Base-by-base conservation (phyloP, 2,113 vertebrate genomes). In the Oryzias javanicus region DNA sequence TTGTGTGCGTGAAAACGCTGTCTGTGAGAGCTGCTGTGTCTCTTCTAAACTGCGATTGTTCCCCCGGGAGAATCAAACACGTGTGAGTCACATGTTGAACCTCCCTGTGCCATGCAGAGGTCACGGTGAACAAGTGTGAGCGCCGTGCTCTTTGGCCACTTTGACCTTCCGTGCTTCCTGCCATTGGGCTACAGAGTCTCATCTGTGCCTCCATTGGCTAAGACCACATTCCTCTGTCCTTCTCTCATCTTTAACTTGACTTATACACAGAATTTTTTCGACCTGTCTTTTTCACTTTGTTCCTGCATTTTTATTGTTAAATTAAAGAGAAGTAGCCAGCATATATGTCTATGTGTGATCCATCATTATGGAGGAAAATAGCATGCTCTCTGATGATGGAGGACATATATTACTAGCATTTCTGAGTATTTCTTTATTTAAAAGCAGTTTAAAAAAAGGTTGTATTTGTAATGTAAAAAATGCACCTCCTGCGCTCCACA, bases 91-190 rank as follows among this genome's bases (percentile, higher is more conserved):
- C 82, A 76, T 85, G 83, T 57, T 14, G 7, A 22, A 4, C 46
- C 61, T 46, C n/a, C 57, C 22, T 7, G 4, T 25, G 50, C 29
- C 56, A 68, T 25, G 49, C 42, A 42, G 69, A 65, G 76, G 66
- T 82, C 64, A 76, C 57, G 0, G 27, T 83, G 85, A 81, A 60
- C 76, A 85, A 57, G 67, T 79, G 70, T 78, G 73, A 85, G 25
- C 64, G 65, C 80, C 54, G 57, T 29, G 48, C 70, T 63, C 44
- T 49, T 46, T 44, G 35, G 42, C 14, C 40, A 0, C 4, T 12
- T 48, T 0, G 20, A 55, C 15, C 15, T 19, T 54, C 19, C 40
- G 25, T 14, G 55, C 57, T 15, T 14, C 24, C 47, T 42, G 15
- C 25, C 27, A 72, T 73, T 66, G 72, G 75, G 47, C 40, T 2